Conservation (phyloP, 1,140 invertebrate genomes). For the Neomicropteryx cornuta region DNA sequence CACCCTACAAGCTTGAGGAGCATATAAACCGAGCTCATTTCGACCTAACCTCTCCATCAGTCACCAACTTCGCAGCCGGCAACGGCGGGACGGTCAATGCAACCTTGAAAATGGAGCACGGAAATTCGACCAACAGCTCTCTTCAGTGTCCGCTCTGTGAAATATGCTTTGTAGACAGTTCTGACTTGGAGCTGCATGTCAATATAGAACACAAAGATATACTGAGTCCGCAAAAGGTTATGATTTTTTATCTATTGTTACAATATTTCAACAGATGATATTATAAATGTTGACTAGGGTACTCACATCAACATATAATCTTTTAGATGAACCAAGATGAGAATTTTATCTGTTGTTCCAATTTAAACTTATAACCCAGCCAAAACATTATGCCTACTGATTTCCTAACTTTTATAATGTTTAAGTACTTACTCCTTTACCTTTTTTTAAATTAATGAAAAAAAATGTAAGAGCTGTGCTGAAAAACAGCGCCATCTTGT, state of each 20-base stretch:
- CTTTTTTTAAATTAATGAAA: no score
- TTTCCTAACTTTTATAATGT: no score
- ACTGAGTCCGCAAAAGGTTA: constrained; percentile 34
- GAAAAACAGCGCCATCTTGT: no score
- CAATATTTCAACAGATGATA: constrained; percentile 4
- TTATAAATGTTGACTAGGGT: no score
- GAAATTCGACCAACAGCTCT: constrained; percentile 22
- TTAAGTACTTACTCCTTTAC: no score
- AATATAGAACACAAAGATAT: constrained; percentile 64
- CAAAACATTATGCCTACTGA: no score
- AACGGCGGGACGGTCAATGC: constrained; percentile 24
- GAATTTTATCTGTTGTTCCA: no score
- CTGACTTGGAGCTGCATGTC: constrained; percentile 75
- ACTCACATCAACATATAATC: no score
- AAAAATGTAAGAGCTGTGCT: no score
- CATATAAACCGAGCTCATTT: constrained; percentile 81
- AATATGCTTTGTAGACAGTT: constrained; percentile 56
- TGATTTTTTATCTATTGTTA: constrained; percentile 16
- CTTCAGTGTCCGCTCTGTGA: constrained; percentile 61
- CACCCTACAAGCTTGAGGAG: constrained; percentile 62
- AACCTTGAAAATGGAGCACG: constrained; percentile 5
- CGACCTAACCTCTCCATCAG: constrained; percentile 59
- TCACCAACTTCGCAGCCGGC: constrained; percentile 22
- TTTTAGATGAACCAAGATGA: no score
- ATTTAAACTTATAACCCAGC: no score